Conservation (phyloP, 2,113 vertebrate species). For the Stegostoma tigrinum region DNA sequence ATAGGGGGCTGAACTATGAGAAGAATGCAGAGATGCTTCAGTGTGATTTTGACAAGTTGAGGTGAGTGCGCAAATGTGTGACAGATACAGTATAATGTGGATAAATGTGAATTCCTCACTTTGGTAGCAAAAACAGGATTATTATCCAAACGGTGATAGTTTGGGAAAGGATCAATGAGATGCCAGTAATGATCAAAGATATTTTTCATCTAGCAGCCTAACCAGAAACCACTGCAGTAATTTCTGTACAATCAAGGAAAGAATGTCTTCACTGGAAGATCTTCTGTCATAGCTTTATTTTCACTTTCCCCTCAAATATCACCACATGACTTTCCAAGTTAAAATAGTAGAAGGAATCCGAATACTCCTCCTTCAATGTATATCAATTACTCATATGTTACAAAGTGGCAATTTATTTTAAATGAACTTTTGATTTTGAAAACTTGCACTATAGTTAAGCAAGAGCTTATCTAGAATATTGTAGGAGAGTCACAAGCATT, state of each 20-base stretch:
- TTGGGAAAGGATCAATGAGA: too few species aligned
- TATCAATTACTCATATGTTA: background rate
- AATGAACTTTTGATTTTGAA: background rate
- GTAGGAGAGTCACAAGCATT: background rate
- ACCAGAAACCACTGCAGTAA: background rate
- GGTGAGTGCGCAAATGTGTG: too few species aligned
- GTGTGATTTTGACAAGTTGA: too few species aligned
- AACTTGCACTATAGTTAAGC: constrained; percentile 1
- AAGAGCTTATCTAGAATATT: background rate
- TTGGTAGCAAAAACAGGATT: too few species aligned
- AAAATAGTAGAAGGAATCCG: background rate
- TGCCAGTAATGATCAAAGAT: background rate
- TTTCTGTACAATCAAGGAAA: background rate
- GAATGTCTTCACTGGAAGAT: background rate
- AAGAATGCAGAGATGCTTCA: too few species aligned
- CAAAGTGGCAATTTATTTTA: background rate
- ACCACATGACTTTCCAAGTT: background rate
- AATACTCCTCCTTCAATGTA: background rate
- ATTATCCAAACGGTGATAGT: too few species aligned
- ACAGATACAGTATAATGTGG: too few species aligned
- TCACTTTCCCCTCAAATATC: background rate
- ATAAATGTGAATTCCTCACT: too few species aligned
- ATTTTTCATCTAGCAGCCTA: background rate
- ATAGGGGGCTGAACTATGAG: background rate
- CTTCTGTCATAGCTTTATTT: background rate